These are phyloP conservation scores for Drosophila greeni DNA, from an alignment of 2,888 invertebrate genomes.

Conservation along the genomic window DNA sequence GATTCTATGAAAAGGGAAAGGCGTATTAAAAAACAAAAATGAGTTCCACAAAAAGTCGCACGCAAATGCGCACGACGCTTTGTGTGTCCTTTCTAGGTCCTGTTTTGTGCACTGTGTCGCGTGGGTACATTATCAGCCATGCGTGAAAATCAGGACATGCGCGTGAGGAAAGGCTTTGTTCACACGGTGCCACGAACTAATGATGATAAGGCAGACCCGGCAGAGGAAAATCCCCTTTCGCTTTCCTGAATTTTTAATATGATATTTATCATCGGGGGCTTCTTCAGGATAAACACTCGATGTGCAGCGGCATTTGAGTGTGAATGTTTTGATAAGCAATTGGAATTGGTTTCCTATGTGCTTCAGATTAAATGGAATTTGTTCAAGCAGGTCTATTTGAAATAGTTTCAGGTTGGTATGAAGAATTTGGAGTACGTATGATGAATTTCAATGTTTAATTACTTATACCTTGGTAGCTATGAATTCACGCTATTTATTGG, in stretches of 20 bases:
- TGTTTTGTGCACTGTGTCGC: constrained; percentile 27
- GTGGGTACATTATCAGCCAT: constrained; percentile 63
- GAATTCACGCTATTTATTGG: background rate
- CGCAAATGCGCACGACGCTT: constrained; percentile 60
- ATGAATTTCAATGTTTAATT: background rate
- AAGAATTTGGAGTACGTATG: background rate
- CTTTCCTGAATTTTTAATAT: constrained; percentile 24
- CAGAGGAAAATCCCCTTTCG: constrained; percentile 1
- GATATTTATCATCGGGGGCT: constrained; percentile 41
- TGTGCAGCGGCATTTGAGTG: constrained; percentile 55
- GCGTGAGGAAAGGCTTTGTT: constrained; percentile 58
- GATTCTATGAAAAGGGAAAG: constrained; percentile 49
- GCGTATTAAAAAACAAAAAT: constrained; percentile 38
- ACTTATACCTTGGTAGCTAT: background rate
- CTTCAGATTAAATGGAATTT: background rate
- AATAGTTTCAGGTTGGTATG: constrained; percentile 1
- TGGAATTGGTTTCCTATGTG: background rate
- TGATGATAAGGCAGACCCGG: constrained; percentile 48
- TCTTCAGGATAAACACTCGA: constrained; percentile 10
- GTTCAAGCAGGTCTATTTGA: background rate
- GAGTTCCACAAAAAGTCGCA: constrained; percentile 46
- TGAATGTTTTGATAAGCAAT: constrained; percentile 55
- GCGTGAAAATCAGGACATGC: constrained; percentile 69
- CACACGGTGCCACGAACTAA: constrained; percentile 50
- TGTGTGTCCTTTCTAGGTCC: constrained; percentile 44